phyloP scores from a whole-genome alignment of 2,888 invertebrate genomes.

The Eupithecia subfuscata region DNA sequence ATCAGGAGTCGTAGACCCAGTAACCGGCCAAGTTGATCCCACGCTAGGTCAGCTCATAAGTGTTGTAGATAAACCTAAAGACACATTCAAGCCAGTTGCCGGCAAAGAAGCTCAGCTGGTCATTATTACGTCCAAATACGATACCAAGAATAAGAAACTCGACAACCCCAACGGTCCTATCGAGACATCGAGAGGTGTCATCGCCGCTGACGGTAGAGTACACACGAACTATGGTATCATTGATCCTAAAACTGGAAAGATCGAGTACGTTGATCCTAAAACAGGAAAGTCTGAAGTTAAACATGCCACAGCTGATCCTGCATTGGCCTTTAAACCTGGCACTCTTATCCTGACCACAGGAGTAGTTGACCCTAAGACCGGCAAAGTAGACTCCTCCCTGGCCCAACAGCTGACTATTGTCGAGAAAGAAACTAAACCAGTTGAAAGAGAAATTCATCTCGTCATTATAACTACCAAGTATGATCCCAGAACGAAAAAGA shows the following conservation, averaged over 20 bases:
- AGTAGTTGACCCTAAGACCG: conserved; percentile 84
- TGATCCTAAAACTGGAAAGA: conserved; percentile 81
- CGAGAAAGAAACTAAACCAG: conserved; percentile 71
- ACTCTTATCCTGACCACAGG: conserved; percentile 81
- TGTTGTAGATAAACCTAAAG: conserved; percentile 61
- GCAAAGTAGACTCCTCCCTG: conserved; percentile 80
- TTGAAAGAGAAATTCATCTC: conserved; percentile 81
- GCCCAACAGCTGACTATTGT: conserved; percentile 84
- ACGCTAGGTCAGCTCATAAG: conserved; percentile 80
- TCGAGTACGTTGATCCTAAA: conserved; percentile 79
- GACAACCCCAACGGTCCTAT: conserved; percentile 80
- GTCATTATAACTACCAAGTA: conserved; percentile 85
- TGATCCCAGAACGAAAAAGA: conserved; percentile 82
- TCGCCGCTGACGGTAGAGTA: conserved; percentile 70
- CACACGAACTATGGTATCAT: conserved; percentile 81
- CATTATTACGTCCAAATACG: conserved; percentile 81
- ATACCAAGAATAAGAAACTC: conserved; percentile 78
- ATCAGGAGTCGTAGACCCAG: conserved; percentile 82
- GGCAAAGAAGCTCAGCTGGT: conserved; percentile 76
- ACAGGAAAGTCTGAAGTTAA: conserved; percentile 82
- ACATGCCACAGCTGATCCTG: conserved; percentile 80
- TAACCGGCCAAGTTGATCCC: conserved; percentile 78
- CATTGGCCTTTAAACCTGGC: conserved; percentile 82
- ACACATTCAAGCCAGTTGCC: conserved; percentile 62
- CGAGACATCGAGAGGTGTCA: conserved; percentile 75